Percentiles rank a stretch among this genome's conserved stretches.
phyloP scores from a whole-genome alignment of 2,888 invertebrate species.

The Plusia festucae region DNA sequence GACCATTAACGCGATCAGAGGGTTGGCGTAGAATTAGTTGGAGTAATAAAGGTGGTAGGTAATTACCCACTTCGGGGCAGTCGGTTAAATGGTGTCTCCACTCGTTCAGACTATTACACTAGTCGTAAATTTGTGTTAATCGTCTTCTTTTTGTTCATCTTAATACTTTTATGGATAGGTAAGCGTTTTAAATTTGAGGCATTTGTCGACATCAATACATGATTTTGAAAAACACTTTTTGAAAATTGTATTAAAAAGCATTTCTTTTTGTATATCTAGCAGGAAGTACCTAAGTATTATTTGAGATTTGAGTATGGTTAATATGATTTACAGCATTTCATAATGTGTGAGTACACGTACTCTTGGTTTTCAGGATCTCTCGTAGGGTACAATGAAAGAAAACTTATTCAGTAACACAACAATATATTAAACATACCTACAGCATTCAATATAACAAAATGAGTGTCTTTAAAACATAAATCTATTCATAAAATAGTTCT shows the following conservation, averaged over 20 bases:
- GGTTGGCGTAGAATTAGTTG: constrained; percentile 79
- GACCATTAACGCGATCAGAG: constrained; percentile 85
- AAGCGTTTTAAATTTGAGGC: constrained; percentile 2
- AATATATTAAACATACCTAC: neutral
- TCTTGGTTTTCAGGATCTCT: no score
- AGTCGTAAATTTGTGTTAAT: constrained; percentile 56
- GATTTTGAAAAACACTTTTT: no score
- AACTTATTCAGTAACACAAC: neutral
- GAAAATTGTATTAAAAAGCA: no score
- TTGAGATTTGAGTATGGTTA: no score
- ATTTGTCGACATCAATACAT: neutral
- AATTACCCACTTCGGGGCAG: constrained; percentile 84
- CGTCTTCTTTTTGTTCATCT: constrained; percentile 46
- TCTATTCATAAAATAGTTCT: constrained; percentile 14
- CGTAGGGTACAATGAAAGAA: neutral
- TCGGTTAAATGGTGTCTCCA: constrained; percentile 68
- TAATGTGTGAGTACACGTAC: no score
- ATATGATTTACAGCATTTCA: no score
- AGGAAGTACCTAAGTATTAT: no score
- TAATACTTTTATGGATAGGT: constrained; percentile 8
- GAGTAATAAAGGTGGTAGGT: constrained; percentile 81
- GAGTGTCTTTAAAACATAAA: constrained; percentile 4
- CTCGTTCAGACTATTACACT: constrained; percentile 53
- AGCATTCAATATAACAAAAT: neutral
- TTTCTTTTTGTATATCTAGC: no score